Evolutionary conservation across 2,888 invertebrate species (phyloP), one percentile per base, ranked within the genome.

Genomic region (Catocala nupta): DNA sequence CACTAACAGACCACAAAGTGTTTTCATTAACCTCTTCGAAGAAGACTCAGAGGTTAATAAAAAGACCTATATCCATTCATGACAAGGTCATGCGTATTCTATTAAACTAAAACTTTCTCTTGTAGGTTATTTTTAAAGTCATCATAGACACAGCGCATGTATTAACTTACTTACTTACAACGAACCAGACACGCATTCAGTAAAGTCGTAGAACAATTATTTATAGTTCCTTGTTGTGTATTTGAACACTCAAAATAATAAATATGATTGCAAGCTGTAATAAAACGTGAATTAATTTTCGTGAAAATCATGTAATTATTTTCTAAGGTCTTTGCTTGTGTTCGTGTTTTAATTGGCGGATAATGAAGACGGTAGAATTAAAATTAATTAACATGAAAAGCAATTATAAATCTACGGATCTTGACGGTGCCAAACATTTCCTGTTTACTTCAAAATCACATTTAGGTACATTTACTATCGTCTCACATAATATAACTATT

Each of bases 401-500:
- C 67, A 74, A 76, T 72, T 67, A 73, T 63, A 77, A 66, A 74
- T 71, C 59, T 63, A 71, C 49, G 53, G 67, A 77, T 76, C 75
- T 63, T 49, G 52, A 52, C 52, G 51, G 57, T 48, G 62, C 55
- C 47, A 63, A 57, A 65, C 54, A 68, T 73, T 80, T 80, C 81
- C 81, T 80, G 81, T 80, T 78, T 74, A 61, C 65, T 65, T 53
- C 59, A 54, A 62, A 62, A 68, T 77, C 77, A 57, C 59, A 68
- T 69, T 72, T 72, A 77, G 61, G 66, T 73, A 63, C 55, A 63
- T 68, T 58, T 56, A 68, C 69, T 71, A 70, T 62, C 50, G 63
- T 63, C 53, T 56, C 71, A 66, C 72, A 75, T 66, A 66, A 71
- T 70, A 76, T 67, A 68, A 42, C 45, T 69, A 53, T 68, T 70